Evolutionary conservation across 2,797 vertebrate species (phyloP).

Genomic region (Arnoldichthys spilopterus): DNA sequence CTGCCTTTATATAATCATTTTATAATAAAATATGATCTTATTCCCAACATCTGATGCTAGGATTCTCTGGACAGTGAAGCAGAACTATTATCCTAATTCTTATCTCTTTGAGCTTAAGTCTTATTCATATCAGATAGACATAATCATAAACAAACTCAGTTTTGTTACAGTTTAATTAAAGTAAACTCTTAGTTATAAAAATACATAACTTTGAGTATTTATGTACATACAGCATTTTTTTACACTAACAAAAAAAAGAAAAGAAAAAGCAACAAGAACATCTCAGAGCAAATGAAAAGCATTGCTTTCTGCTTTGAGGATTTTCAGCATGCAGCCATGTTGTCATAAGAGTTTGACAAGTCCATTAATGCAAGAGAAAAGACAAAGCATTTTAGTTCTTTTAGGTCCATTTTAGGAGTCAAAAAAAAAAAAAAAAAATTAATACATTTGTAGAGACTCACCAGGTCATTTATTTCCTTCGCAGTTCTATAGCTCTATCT

Average conservation of each 20-base stretch:
- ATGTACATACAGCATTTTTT: background rate
- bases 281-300: background rate
- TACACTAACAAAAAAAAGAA: background rate
- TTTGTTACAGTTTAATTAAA: background rate
- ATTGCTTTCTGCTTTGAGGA: background rate
- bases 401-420: background rate
- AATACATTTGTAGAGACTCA: background rate
- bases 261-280: background rate
- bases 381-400: background rate
- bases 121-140: background rate
- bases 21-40: too few relatives aligned
- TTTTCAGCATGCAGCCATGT: background rate
- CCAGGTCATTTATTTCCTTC: background rate
- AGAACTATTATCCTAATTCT: too few relatives aligned
- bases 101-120: background rate
- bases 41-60: background rate
- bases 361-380: background rate
- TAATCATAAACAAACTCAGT: background rate
- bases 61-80: background rate
- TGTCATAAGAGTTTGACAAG: background rate
- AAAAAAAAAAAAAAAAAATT: background rate
- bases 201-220: constrained; percentile 3
- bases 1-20: background rate
- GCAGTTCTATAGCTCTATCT: background rate
- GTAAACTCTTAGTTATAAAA: constrained; percentile 1